These are phyloP conservation scores for Ophioderma brevispina DNA, from an alignment of 35 echinoderm and acorn worm genomes.

Conservation along the genomic window DNA sequence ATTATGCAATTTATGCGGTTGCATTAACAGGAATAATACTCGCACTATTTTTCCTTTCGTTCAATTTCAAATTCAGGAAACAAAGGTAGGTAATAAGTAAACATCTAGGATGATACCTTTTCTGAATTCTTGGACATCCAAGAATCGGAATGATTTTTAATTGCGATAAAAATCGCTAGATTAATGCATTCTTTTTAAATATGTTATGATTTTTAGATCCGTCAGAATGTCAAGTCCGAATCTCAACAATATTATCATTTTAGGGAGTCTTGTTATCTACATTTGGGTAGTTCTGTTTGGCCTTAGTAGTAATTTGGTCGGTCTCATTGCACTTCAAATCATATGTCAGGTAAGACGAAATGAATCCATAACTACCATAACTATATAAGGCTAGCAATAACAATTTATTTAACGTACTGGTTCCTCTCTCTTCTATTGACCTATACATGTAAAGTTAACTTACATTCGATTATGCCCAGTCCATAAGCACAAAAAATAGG, in stretches of 20 bases:
- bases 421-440: no score
- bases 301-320: conserved; percentile 28
- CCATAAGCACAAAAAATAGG: no score
- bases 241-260: conserved; percentile 67
- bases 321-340: background rate
- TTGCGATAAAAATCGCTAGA: background rate
- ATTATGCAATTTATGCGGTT: no score
- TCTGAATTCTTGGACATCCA: background rate
- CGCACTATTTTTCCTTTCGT: conserved; percentile 46
- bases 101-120: background rate
- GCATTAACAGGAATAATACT: conserved; percentile 27
- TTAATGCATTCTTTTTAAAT: background rate
- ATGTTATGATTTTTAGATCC: background rate
- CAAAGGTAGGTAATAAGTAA: conserved; percentile 35
- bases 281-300: conserved; percentile 40
- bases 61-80: conserved; percentile 59
- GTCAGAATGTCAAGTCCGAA: conserved; percentile 68
- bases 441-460: no score
- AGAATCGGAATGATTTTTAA: background rate
- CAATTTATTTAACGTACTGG: no score
- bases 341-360: conserved; percentile 56
- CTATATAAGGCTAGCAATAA: no score
- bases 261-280: conserved; percentile 49
- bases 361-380: no score
- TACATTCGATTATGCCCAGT: no score